Base-by-base conservation (phyloP, 2,113 vertebrate species). In the Myodes glareolus region DNA sequence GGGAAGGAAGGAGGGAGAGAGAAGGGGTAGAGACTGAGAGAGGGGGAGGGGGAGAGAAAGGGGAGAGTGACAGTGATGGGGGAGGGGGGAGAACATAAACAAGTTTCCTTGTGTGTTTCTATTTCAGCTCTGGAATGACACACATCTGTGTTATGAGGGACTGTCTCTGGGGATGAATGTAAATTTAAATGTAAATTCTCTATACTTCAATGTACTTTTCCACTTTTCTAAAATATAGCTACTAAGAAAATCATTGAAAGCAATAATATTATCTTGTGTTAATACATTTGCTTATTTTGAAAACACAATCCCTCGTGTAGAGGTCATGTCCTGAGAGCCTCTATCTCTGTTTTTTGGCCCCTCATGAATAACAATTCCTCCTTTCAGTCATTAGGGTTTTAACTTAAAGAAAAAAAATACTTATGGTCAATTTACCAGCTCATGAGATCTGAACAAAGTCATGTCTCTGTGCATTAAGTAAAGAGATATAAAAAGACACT, bases 191-290 rank as follows among this genome's bases (percentile, higher is more conserved):
- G 92, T 90, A 47, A 95, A 88, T 90, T 16, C 67, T 87, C 36
- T 36, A 76, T 29, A 45, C 52, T 61, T 52, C 87, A 55, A 82
- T 70, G 33, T 87, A 75, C 47, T 95, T 93, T 93, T 27, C 86
- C 3, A 5, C 17, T 96, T 93, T 96, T 80, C 73, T 92, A 47
- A 92, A 96, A 78, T 88, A 73, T 81, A 39, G 23, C 76, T 45
- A 82, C 25, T 42, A 90, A 91, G 82, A 91, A 96, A 95, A 50
- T 86, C 2, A 75, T 63, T 90, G 89, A 55, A 94, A 84, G 36
- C 14, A 67, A 92, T 78, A 68, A 63, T 17, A 67, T 87, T 65
- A 87, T 76, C 39, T 58, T 65, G 36, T 11, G n/a, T 3, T 80
- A 31, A 55, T 58, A 75, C 84, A 27, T 72, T 77, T 73, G 82